Percentiles rank a stretch among this genome's conserved stretches.
Conservation (phyloP, 2,888 invertebrate species). For the Lithophane socia region DNA sequence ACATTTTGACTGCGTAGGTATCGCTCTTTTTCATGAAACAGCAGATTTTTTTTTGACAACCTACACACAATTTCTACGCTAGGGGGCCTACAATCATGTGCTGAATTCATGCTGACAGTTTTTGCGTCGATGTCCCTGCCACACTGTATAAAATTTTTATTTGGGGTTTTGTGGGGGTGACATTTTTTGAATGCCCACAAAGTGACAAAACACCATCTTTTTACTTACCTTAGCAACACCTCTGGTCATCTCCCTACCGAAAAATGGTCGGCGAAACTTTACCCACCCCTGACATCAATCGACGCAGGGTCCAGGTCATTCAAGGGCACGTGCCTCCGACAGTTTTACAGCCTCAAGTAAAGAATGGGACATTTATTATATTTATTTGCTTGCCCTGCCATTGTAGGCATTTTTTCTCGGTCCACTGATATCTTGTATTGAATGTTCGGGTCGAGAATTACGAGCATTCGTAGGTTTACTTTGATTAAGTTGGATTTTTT, state of each 20-base stretch:
- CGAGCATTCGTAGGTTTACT: slow-evolving; percentile 21
- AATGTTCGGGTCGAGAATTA: slow-evolving; percentile 48
- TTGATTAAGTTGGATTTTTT: slow-evolving; percentile 4
- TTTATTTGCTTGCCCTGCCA: slow-evolving; percentile 80
- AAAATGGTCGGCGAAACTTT: slow-evolving; percentile 26
- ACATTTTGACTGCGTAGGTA: no score
- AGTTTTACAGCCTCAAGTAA: slow-evolving; percentile 88
- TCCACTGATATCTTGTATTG: slow-evolving; percentile 81
- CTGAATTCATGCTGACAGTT: no score
- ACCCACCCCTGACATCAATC: slow-evolving; percentile 47
- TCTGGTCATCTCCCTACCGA: slow-evolving; percentile 13
- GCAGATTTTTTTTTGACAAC: no score
- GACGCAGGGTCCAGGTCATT: slow-evolving; percentile 71
- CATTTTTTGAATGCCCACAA: background rate
- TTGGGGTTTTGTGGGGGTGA: no score
- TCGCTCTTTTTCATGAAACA: no score
- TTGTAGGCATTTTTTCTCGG: slow-evolving; percentile 81
- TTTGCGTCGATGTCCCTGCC: no score
- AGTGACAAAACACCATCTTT: no score
- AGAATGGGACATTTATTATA: slow-evolving; percentile 89
- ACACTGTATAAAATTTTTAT: no score
- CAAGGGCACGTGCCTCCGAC: slow-evolving; percentile 85
- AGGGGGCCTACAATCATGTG: no score
- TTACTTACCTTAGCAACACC: background rate
- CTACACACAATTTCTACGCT: no score